Evolutionary conservation across 2,113 vertebrate genomes (phyloP).

Genomic region (Microtus richardsoni): DNA sequence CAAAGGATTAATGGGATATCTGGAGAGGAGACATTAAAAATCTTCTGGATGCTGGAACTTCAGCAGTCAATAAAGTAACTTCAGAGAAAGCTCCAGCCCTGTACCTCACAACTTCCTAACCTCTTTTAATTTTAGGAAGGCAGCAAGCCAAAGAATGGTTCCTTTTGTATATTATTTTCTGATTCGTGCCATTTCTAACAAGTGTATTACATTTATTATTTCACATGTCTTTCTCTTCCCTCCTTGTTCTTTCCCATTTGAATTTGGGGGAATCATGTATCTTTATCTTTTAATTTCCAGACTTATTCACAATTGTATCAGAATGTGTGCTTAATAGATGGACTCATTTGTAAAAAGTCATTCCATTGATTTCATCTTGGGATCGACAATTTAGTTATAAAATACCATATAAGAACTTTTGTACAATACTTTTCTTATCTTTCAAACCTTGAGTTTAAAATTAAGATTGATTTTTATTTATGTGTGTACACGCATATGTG

Average conservation of each 20-base stretch:
- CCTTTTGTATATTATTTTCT: not conserved
- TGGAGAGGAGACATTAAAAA: not conserved
- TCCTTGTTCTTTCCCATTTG: not conserved
- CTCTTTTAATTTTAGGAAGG: not conserved
- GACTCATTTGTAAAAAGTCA: not conserved
- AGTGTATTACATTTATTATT: conserved; percentile 6
- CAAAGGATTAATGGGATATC: not conserved
- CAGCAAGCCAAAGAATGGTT: not conserved
- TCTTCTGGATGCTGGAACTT: not conserved
- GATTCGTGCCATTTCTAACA: not conserved
- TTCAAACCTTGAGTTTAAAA: conserved; percentile 33
- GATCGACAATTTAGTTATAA: conserved; percentile 34
- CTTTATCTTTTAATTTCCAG: conserved; percentile 37
- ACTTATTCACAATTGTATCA: not conserved
- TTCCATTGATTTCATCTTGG: conserved; percentile 38
- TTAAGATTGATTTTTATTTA: not conserved
- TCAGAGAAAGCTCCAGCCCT: not conserved
- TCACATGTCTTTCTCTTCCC: not conserved
- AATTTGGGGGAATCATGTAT: not conserved
- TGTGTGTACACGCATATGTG: not conserved
- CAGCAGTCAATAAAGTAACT: too few species aligned
- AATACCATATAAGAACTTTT: conserved; percentile 13
- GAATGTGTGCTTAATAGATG: not conserved
- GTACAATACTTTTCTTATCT: not conserved
- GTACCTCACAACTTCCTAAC: not conserved